phyloP scores from a whole-genome alignment of 2,888 invertebrate genomes.

The Amphiduros pacificus region DNA sequence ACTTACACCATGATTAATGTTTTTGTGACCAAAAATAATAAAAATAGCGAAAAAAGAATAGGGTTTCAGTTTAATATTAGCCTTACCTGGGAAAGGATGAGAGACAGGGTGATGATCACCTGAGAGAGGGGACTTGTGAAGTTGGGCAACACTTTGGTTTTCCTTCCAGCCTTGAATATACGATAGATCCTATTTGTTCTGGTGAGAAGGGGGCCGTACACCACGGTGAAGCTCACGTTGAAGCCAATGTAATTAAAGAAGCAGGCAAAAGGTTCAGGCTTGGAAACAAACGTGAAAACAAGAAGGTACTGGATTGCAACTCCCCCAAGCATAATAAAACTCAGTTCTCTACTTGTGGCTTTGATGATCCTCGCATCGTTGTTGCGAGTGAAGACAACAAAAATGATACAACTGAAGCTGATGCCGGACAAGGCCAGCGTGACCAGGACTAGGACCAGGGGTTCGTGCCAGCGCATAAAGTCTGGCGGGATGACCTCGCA shows the following conservation, averaged over 20 bases:
- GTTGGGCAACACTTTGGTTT: slow-evolving; percentile 37
- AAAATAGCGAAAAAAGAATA: too few relatives aligned
- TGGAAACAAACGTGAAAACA: slow-evolving; percentile 39
- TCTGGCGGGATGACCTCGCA: slow-evolving; percentile 24
- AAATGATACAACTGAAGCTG: slow-evolving; percentile 29
- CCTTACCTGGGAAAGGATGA: slow-evolving; percentile 43
- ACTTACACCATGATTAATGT: too few relatives aligned
- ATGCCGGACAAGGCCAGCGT: slow-evolving; percentile 22
- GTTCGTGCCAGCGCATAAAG: slow-evolving; percentile 24
- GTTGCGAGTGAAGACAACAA: slow-evolving; percentile 28
- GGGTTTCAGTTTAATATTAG: too few relatives aligned
- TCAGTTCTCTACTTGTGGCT: slow-evolving; percentile 49
- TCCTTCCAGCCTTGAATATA: slow-evolving; percentile 42
- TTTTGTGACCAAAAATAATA: too few relatives aligned
- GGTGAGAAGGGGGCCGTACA: slow-evolving; percentile 49
- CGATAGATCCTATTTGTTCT: slow-evolving; percentile 52
- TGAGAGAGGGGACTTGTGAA: slow-evolving; percentile 46
- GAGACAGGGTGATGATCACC: slow-evolving; percentile 36
- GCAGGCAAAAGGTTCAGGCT: slow-evolving; percentile 39
- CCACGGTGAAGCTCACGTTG: slow-evolving; percentile 47
- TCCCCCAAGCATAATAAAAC: slow-evolving; percentile 44
- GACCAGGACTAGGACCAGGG: slow-evolving; percentile 25
- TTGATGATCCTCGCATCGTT: slow-evolving; percentile 46
- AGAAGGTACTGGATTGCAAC: slow-evolving; percentile 41
- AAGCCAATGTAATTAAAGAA: slow-evolving; percentile 45